Evolutionary conservation across 2,797 vertebrate species (phyloP), one percentile per base, ranked within the genome.

Genomic region (Macrochelys suwanniensis): DNA sequence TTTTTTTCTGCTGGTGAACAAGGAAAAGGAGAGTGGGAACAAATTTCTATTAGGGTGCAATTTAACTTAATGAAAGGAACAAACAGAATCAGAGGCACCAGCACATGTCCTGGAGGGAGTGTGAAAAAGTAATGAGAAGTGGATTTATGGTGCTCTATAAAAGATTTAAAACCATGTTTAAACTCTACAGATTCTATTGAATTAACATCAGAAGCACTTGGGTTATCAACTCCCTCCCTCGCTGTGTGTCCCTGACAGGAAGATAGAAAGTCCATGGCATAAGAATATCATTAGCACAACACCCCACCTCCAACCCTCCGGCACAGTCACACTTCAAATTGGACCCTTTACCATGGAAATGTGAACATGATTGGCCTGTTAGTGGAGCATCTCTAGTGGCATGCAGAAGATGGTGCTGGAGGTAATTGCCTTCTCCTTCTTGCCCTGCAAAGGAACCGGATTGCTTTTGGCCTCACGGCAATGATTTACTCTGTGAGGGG

Each of bases 11-110:
- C 26, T 1, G 2, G 28, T 6, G 37, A 82, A 79, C 51, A 50
- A 84, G 45, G 76, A 54, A n/a, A 87, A 90, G 51, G 0, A 0
- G 92, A 23, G 6, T 65, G 11, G 74, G 37, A 94, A 71, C 45
- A 93, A 94, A 82, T 42, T 84, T 13, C 57, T 59, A 26, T 93
- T 91, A 80, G 33, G 65, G 28, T 95, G 56, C 15, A n/a, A 77
- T 59, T 84, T 47, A 76, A 89, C 0, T 3, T 68, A 68, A 68
- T 61, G 59, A 88, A 95, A 95, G 77, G 47, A 82, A 53, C 49
- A 65, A 87, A 86, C 5, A 4, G 77, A 42, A 23, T 21, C 1
- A 4, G 84, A 92, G 82, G n/a, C 90, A 79, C 71, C 80, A 78
- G 45, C 23, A 10, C 0, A 0, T 84, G 82, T 71, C 19, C 74